A percentile compares a stretch with the other conserved stretches of the same genome.
These are phyloP conservation scores for Xenopus petersii DNA, from an alignment of 2,797 vertebrate species.

Conservation along the genomic window DNA sequence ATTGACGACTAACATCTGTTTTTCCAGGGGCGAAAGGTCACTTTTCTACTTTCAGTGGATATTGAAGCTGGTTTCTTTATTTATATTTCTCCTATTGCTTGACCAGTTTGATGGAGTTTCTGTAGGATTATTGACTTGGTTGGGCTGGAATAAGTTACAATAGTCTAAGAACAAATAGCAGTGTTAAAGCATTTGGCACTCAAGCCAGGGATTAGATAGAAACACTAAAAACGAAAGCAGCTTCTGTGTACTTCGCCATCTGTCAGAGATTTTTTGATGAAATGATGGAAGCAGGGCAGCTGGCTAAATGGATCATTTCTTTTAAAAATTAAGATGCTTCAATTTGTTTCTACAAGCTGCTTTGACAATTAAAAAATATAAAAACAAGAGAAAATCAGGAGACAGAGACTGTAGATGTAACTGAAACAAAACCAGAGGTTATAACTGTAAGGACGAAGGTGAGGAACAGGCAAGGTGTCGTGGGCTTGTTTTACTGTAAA, in stretches of 20 bases:
- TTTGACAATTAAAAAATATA: not conserved
- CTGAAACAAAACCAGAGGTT: no score
- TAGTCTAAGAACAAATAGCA: constrained; percentile 64
- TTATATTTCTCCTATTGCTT: constrained; percentile 30
- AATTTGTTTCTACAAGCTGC: constrained; percentile 38
- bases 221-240: constrained; percentile 59
- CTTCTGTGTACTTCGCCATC: constrained; percentile 56
- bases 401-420: not conserved
- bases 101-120: constrained; percentile 39
- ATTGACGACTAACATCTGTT: no score
- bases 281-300: constrained; percentile 53
- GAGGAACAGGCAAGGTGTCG: not conserved
- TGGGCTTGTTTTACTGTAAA: not conserved
- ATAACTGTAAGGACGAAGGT: not conserved
- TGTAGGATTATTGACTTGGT: constrained; percentile 62
- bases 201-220: constrained; percentile 52
- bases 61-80: no score
- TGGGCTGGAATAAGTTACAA: constrained; percentile 58
- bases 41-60: no score
- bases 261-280: constrained; percentile 50
- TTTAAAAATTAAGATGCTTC: constrained; percentile 46
- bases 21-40: no score
- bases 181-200: constrained; percentile 60
- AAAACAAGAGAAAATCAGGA: no score
- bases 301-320: constrained; percentile 47